These are phyloP conservation scores for Neodon shergylaensis DNA, from an alignment of 2,113 vertebrate species.

Conservation along the genomic window DNA sequence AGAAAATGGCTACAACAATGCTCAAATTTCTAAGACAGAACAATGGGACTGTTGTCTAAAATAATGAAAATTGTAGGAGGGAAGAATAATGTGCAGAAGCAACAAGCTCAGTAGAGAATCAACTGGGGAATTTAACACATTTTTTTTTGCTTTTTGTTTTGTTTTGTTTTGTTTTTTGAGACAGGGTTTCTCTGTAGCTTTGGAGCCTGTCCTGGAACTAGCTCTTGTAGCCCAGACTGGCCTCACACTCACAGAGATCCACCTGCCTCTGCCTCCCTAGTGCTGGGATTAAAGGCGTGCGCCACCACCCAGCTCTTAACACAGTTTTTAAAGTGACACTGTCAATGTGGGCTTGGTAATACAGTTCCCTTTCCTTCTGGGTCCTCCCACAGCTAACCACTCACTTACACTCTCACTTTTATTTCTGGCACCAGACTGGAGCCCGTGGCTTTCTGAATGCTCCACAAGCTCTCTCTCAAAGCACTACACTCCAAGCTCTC, in stretches of 20 bases:
- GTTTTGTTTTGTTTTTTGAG: too few species aligned
- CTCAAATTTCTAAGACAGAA: neutral
- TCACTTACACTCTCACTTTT: neutral
- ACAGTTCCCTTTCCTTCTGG: neutral
- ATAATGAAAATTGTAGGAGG: neutral
- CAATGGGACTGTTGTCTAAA: neutral
- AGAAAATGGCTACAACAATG: neutral
- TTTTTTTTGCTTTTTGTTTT: too few species aligned
- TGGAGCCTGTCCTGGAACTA: too few species aligned
- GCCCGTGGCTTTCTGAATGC: rapidly evolving
- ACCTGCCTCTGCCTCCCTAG: too few species aligned
- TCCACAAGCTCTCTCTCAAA: neutral
- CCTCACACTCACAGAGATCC: too few species aligned
- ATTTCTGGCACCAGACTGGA: neutral
- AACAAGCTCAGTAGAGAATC: neutral
- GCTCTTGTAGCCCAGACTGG: too few species aligned
- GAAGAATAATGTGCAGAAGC: neutral
- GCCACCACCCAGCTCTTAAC: too few species aligned
- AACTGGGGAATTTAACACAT: neutral
- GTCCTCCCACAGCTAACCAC: neutral
- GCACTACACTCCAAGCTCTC: neutral
- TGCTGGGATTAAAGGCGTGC: too few species aligned
- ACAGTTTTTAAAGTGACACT: neutral
- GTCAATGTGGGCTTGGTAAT: neutral
- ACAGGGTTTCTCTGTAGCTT: too few species aligned